Evolutionary conservation across 1,140 invertebrate genomes (phyloP), one percentile per base, ranked within the genome.

Genomic region (Drosophila orena): DNA sequence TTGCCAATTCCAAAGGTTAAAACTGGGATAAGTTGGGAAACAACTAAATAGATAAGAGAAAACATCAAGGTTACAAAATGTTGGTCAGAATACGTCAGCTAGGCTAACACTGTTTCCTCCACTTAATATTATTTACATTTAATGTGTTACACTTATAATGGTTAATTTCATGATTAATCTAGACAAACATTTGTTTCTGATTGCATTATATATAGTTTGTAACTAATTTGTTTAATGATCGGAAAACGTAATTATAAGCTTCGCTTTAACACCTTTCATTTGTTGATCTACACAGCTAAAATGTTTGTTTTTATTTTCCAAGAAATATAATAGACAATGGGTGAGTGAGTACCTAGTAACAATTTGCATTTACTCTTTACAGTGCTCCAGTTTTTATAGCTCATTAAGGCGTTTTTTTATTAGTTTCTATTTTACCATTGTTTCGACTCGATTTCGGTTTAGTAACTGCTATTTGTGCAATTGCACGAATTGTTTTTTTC

Each of bases 381-480:
- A 61, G 24, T 80, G 71, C 12, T 24, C 54, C 6, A 5, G 27
- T 43, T 78, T 85, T 86, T 73, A 81, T 85, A 34, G 56, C 54
- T 65, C 79, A 54, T 74, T 77, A 64, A 85, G 73, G 30, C 20
- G 44, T 38, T 38, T 17, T 22, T 79, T 74, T 77, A 76, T 80
- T 73, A 52, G 57, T 60, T 64, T 73, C 70, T 46, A 24, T 24
- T 47, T 46, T 17, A 57, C 44, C 60, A 73, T 73, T 73, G 56
- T 73, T 54, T 70, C 37, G 17, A 30, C 15, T 44, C 11, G 11
- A 54, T 50, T 70, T 62, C 14, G 71, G 24, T 61, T 74, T 60
- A 73, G 49, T 55, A 61, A 65, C 44, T 40, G 30, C 59, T 17
- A 81, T 86, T 81, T 81, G 78, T 86, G 83, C 81, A 86, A 86